phyloP scores from a whole-genome alignment of 1,140 invertebrate genomes.

The Trichonephila inaurata region DNA sequence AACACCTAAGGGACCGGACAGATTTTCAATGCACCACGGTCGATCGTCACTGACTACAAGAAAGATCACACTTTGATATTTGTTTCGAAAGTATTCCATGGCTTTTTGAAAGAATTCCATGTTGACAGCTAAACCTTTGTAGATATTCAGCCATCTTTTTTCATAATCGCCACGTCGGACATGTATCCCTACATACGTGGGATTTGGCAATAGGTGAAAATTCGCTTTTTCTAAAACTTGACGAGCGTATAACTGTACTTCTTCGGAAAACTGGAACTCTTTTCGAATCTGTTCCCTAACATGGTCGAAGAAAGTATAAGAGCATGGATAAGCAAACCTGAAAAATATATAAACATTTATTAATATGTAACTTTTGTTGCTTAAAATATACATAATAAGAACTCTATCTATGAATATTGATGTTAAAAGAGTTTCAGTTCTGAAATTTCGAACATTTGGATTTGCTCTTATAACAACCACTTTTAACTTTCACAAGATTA shows the following conservation, averaged over 20 bases:
- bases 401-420: too few species aligned
- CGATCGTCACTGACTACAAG: slow-evolving; percentile 85
- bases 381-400: too few species aligned
- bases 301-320: slow-evolving; percentile 73
- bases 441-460: too few species aligned
- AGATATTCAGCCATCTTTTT: slow-evolving; percentile 82
- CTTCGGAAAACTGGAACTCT: slow-evolving; percentile 37
- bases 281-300: slow-evolving; percentile 19
- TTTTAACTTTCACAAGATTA: too few species aligned
- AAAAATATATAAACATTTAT: neutral
- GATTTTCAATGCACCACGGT: slow-evolving; percentile 82
- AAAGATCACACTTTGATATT: slow-evolving; percentile 82
- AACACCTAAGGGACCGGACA: slow-evolving; percentile 78
- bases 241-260: neutral
- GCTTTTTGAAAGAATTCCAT: slow-evolving; percentile 83
- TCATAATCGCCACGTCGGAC: slow-evolving; percentile 85
- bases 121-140: slow-evolving; percentile 82
- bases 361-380: too few species aligned
- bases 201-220: neutral
- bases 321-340: slow-evolving; percentile 54
- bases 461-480: too few species aligned
- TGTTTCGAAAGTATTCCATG: slow-evolving; percentile 83
- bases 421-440: too few species aligned
- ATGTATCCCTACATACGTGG: slow-evolving; percentile 80
- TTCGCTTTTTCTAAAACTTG: slow-evolving; percentile 9